Evolutionary conservation across 2,113 vertebrate species (phyloP), one percentile per base, ranked within the genome.

Genomic region (Sphyrna mokarran): DNA sequence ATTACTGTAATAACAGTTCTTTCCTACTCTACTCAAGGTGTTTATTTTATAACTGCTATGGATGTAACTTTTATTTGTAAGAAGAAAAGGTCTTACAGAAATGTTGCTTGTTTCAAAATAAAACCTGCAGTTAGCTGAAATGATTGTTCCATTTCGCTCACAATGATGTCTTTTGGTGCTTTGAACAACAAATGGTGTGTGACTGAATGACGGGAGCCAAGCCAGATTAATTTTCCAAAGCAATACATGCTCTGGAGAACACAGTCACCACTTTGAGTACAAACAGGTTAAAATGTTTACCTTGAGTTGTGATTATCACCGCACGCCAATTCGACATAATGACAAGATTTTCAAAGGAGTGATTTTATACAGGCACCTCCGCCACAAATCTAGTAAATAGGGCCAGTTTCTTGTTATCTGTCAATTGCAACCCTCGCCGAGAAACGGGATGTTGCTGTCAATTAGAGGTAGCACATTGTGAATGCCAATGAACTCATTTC

Each of bases 401-500:
- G n/a, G 23, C 68, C 23, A 76, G 37, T 72, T 76, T 95, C 68
- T 95, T 95, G 68, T 95, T 33, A 95, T 72, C 94, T 95, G 94
- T 95, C 69, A 95, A 95, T 95, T 95, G 94, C 94, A 95, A 93
- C 33, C 16, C 89, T 90, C 23, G 48, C 54, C 87, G 87, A 63
- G 37, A 69, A 69, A 94, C 66, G 69, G 20, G 68, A 95, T 76
- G 69, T 95, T 95, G 40, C 54, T 95, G 94, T 95, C 94, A 95
- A 95, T 95, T 76, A 95, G 94, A 95, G 37, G 94, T 33, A 95
- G 94, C 26, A 69, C 37, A 95, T 95, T 95, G 94, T 95, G 94
- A 95, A 48, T 76, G 94, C 94, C 94, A 95, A 95, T 95, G 69
- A 72, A 95, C 94, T 95, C 40, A 95, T 72, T 95, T 95, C 69